Base-by-base conservation (phyloP, 2,888 invertebrate genomes). In the Drosophila koepferae region DNA sequence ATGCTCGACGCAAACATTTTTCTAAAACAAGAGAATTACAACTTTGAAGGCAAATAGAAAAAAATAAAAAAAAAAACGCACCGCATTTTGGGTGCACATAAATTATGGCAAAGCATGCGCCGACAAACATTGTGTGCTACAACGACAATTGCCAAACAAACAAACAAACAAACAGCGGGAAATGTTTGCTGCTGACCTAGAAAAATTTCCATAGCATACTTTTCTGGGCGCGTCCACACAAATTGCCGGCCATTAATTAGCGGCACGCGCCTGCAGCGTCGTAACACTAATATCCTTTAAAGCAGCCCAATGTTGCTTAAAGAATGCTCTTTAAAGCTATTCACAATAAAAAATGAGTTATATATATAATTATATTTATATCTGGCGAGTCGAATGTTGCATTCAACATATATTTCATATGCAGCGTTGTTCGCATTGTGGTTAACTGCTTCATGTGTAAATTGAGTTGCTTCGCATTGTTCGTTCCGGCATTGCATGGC, bases 231-330 rank as follows among this genome's bases (percentile, higher is more conserved):
- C 77, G 72, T 63, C 74, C 68, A 58, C 71, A 66, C 77, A 84
- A 85, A 85, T 87, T 80, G 77, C 82, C 44, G 68, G 82, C 85
- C 85, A 85, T 85, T 85, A 89, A 85, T 85, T 89, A 85, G 74
- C 72, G 80, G 78, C 83, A 82, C 68, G 83, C 77, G 61, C 74
- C 46, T 64, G 65, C 63, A 64, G 55, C 55, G 51, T 16, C 61
- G 58, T 58, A 48, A 43, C 64, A 43, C 51, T 56, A 65, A 77
- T 72, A 72, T 58, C 56, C 64, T 86, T 86, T 89, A 78, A 86
- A 56, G 66, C 61, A 5, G 54, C 10, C 1, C 59, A 16, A 1
- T 23, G 20, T 41, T 31, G 40, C 72, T 77, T 80, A 72, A 80
- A 77, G 67, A 64, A 7, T 14, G 43, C 14, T 20, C 2, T 46